Conservation (phyloP, 2,113 vertebrate species). For the Pyxicephalus adspersus region DNA sequence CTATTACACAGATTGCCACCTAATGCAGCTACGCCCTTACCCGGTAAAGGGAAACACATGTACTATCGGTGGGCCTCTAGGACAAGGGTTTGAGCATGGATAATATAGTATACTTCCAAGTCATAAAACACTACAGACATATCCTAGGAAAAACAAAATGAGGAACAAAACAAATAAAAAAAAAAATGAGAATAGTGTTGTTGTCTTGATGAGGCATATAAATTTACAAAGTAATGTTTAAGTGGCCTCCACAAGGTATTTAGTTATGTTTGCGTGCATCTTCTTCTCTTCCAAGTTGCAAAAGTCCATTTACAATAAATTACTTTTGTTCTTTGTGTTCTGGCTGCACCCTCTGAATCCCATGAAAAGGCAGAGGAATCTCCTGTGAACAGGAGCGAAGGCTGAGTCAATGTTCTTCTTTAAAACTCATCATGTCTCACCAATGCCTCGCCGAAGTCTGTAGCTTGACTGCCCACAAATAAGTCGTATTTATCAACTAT, state of each 20-base stretch:
- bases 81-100: too few species aligned
- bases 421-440: constrained; percentile 90
- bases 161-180: background rate
- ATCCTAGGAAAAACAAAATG: background rate
- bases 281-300: background rate
- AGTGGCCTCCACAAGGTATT: background rate
- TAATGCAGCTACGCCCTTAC: background rate
- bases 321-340: constrained; percentile 43
- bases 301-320: constrained; percentile 51
- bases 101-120: background rate
- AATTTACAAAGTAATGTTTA: background rate
- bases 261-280: background rate
- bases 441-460: constrained; percentile 89
- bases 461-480: constrained; percentile 94
- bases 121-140: constrained; percentile 4
- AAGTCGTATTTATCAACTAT: constrained; percentile 88
- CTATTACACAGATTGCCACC: background rate
- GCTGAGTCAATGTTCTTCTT: constrained; percentile 36
- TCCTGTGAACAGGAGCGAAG: background rate
- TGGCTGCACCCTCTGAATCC: constrained; percentile 31
- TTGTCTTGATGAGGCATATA: constrained; percentile 6
- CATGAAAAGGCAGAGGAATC: background rate
- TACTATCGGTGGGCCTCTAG: too few species aligned
- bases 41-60: too few species aligned
- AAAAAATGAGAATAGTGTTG: constrained; percentile 2